Evolutionary conservation across 2,888 invertebrate species (phyloP), one percentile per base, ranked within the genome.

Genomic region (Ophion obscuratus): DNA sequence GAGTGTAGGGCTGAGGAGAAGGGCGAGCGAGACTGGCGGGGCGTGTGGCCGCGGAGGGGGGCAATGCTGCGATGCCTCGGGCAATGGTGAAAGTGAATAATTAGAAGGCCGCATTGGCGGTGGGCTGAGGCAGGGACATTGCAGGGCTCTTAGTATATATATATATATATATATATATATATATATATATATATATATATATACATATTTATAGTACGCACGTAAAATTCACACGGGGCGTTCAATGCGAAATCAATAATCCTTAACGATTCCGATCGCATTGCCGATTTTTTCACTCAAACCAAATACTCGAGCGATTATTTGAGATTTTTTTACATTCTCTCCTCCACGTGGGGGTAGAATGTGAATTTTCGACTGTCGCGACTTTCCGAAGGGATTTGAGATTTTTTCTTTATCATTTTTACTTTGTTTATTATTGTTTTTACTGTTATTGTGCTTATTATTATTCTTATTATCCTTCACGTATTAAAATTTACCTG

Each of bases 11-110:
- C 14, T 75, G 79, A 20, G 78, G 64, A 62, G 62, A 11, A 17
- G 73, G 24, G 75, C 79, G 57, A 74, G 66, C 66, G 66, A 71
- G 84, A 77, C 44, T 53, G 24, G 73, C 20, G 24, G 62, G 27
- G 14, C 47, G 47, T 11, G 14, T 11, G 62, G 20, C 14, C 59
- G 47, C 78, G 20, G 73, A 74, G 67, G 68, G 59, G 68, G 68
- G 78, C 17, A 53, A 47, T 47, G 3, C 47, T 47, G 31, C 4
- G 27, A 61, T 71, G 81, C 85, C 82, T 70, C 79, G 75, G 82
- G 85, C 82, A 79, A 75, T 79, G 88, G 91, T 88, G 91, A 91
- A 91, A 91, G 91, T 91, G 91, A 91, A 91, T 91, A 91, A 91
- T 91, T 90, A 90, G 89, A 89, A 89, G 89, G 82, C 87, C 85